phyloP scores from a whole-genome alignment of 1,140 invertebrate species.

The Nautilus pompilius region DNA sequence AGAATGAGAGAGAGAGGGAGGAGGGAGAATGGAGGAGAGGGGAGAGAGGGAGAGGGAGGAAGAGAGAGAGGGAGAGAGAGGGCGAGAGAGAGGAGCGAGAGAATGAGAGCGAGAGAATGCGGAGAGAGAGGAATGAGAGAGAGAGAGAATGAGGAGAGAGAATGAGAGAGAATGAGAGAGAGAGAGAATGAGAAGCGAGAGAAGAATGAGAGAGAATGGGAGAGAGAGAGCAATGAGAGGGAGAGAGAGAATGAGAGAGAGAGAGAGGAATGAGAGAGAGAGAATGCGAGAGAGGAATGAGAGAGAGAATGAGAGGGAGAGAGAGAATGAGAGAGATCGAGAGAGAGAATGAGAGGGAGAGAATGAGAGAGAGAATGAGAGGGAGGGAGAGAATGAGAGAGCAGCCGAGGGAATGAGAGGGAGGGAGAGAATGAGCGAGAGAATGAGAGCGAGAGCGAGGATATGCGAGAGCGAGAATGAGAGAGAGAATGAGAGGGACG shows the following conservation, averaged over 20 bases:
- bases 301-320: not conserved
- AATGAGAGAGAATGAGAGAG: not conserved
- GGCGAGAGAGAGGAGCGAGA: not conserved
- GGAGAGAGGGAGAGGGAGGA: not conserved
- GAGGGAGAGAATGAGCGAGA: too few relatives aligned
- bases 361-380: not conserved
- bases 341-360: not conserved
- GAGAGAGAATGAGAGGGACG: too few relatives aligned
- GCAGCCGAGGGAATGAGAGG: not conserved
- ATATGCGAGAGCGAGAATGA: too few relatives aligned
- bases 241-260: not conserved
- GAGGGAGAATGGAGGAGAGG: not conserved
- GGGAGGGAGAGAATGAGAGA: not conserved
- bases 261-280: not conserved
- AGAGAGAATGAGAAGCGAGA: not conserved
- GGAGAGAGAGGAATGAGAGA: not conserved
- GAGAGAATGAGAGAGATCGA: not conserved
- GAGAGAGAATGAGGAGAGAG: not conserved
- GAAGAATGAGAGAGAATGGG: not conserved
- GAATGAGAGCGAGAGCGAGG: too few relatives aligned
- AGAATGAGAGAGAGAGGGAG: not conserved
- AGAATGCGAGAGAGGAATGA: not conserved
- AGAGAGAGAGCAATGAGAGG: slow-evolving; percentile 4
- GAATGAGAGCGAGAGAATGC: not conserved
- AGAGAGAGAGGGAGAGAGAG: not conserved